Base-by-base conservation (phyloP, 2,888 invertebrate species). In the Megamerina dolium region DNA sequence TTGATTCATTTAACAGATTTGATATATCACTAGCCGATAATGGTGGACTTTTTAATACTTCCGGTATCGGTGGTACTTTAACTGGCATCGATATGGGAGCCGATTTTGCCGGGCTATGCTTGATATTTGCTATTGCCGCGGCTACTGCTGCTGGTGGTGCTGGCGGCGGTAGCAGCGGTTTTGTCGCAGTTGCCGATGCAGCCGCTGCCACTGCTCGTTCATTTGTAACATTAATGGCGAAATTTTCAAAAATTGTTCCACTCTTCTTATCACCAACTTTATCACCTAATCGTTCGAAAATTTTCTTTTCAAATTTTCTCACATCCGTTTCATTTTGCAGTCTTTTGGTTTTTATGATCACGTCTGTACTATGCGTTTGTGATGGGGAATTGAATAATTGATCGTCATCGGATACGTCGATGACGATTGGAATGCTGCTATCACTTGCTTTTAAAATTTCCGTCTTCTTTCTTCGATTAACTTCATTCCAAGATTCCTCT, bases 41-140 rank as follows among this genome's bases (percentile, higher is more conserved):
- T 1, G 64, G 64, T 2, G 64, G 64, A 52, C 60, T 63, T 43
- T 59, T 61, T 6, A 64, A 51, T 3, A 64, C 62, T 19, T 60
- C 62, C 20, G 52, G 57, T 29, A 58, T 56, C 16, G 52, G 52
- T 12, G 55, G 23, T 29, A 45, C 37, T 33, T 40, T 45, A 3
- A 35, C 43, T 3, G 48, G 39, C 21, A 42, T 46, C 3, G 43
- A 32, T 19, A 45, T 43, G 2, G 45, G 17, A 9, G 34, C 20
- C 18, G 47, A 37, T 39, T 21, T 43, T 23, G 32, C 6, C n/a
- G 33, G 31, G 20, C 12, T 4, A 2, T 13, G n/a, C 21, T 26
- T 6, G n/a, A n/a, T n/a, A n/a, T n/a, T n/a, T n/a, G n/a, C n/a
- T n/a, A n/a, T n/a, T n/a, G n/a, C n/a, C n/a, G n/a, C n/a, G n/a